A percentile compares a stretch with the other conserved stretches of the same genome.
These are phyloP conservation scores for Morinoia aosen DNA, from an alignment of 2,888 invertebrate genomes.

Conservation along the genomic window DNA sequence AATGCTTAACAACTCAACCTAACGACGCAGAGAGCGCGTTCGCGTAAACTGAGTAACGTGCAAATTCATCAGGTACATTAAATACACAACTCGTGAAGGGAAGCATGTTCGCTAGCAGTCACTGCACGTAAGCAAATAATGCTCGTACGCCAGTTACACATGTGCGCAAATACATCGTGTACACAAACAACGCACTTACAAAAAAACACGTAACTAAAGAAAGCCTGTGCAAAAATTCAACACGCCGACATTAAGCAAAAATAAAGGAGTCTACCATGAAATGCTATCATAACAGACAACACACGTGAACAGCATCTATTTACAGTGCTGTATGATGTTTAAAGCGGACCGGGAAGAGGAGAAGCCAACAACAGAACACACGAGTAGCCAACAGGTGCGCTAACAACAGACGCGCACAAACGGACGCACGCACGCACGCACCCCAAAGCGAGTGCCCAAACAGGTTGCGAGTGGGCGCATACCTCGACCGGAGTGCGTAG, in stretches of 20 bases:
- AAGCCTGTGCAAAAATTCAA: background rate
- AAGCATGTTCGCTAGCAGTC: background rate
- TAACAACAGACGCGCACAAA: constrained; percentile 16
- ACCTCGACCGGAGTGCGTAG: background rate
- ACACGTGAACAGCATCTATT: background rate
- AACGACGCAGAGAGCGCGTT: background rate
- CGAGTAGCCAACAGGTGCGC: background rate
- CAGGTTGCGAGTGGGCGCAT: background rate
- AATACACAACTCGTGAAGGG: background rate
- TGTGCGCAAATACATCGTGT: background rate
- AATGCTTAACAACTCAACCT: background rate
- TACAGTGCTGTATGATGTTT: background rate
- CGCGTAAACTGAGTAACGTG: background rate
- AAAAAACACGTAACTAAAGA: background rate
- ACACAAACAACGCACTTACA: background rate
- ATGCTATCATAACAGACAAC: background rate
- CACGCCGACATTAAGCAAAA: background rate
- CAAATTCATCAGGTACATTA: background rate
- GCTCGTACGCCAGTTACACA: background rate
- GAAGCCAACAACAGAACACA: background rate
- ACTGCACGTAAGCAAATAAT: background rate
- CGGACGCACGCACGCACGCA: background rate
- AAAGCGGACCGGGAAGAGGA: background rate
- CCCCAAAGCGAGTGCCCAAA: background rate
- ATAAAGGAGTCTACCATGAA: background rate